Percentiles rank a stretch among this genome's conserved stretches.
These are phyloP conservation scores for Phengaris arion DNA, from an alignment of 2,888 invertebrate species.

Conservation along the genomic window DNA sequence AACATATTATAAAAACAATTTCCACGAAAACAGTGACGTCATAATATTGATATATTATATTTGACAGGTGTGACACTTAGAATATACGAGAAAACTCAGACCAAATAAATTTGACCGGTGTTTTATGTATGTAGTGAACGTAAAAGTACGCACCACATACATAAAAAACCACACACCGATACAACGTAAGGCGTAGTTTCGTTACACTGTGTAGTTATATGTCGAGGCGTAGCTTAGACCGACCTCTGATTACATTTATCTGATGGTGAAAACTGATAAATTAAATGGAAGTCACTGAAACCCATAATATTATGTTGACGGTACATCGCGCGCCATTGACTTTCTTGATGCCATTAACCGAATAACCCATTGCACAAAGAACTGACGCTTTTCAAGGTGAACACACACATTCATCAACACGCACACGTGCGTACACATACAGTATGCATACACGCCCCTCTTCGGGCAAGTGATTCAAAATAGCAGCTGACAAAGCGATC, in stretches of 20 bases:
- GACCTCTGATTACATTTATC: no score
- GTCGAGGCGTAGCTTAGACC: no score
- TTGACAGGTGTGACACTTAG: neutral
- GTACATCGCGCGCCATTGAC: constrained; percentile 77
- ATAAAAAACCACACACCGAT: no score
- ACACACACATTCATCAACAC: constrained; percentile 57
- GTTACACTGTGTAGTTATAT: no score
- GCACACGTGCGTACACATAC: constrained; percentile 21
- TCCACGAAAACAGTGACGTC: neutral
- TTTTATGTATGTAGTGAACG: no score
- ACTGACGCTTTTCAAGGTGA: constrained; percentile 78
- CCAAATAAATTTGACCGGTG: no score
- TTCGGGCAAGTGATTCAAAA: constrained; percentile 64
- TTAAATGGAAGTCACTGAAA: neutral
- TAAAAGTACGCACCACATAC: no score
- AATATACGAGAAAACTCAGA: neutral
- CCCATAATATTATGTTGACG: constrained; percentile 47
- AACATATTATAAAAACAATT: neutral
- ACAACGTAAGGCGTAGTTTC: no score
- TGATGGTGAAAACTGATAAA: neutral
- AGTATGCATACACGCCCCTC: constrained; percentile 40
- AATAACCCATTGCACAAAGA: constrained; percentile 81
- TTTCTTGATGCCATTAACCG: constrained; percentile 79
- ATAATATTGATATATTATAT: neutral
- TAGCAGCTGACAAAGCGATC: constrained; percentile 52